Percentiles rank a stretch among this genome's conserved stretches.
phyloP scores from a whole-genome alignment of 2,797 vertebrate genomes.

The Lates japonicus region DNA sequence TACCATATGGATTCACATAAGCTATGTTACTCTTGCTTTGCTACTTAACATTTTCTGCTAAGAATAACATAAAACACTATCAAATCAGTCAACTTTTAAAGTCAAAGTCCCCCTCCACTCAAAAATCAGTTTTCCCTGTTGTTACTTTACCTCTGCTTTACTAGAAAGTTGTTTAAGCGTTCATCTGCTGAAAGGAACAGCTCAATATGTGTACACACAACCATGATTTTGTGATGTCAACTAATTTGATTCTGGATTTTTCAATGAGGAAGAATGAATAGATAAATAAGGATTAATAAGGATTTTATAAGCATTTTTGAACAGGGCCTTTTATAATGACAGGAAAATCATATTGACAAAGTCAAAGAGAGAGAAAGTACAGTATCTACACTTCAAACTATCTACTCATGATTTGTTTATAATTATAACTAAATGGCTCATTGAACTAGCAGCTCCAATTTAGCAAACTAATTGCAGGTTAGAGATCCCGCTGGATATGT shows the following conservation, averaged over 20 bases:
- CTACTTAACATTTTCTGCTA: neutral
- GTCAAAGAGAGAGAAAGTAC: neutral
- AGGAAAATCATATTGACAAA: neutral
- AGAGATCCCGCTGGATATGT: conserved; percentile 1
- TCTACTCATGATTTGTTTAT: conserved; percentile 8
- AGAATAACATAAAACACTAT: neutral
- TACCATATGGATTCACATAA: neutral
- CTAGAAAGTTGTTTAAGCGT: neutral
- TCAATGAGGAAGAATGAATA: neutral
- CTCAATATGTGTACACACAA: neutral
- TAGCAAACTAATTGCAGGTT: conserved; percentile 14
- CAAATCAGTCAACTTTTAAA: neutral
- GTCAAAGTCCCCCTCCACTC: neutral
- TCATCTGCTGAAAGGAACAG: neutral
- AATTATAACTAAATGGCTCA: conserved; percentile 16
- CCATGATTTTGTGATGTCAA: neutral
- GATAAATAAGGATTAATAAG: neutral
- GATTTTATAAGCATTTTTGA: neutral
- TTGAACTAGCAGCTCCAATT: conserved; percentile 16
- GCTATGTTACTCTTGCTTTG: neutral
- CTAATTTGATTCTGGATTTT: neutral
- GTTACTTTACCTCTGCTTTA: neutral
- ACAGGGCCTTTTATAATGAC: neutral
- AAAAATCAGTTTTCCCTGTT: neutral
- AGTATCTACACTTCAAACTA: neutral